Evolutionary conservation across 1,140 invertebrate species (phyloP), one percentile per base, ranked within the genome.

Genomic region (Amphibalanus amphitrite): DNA sequence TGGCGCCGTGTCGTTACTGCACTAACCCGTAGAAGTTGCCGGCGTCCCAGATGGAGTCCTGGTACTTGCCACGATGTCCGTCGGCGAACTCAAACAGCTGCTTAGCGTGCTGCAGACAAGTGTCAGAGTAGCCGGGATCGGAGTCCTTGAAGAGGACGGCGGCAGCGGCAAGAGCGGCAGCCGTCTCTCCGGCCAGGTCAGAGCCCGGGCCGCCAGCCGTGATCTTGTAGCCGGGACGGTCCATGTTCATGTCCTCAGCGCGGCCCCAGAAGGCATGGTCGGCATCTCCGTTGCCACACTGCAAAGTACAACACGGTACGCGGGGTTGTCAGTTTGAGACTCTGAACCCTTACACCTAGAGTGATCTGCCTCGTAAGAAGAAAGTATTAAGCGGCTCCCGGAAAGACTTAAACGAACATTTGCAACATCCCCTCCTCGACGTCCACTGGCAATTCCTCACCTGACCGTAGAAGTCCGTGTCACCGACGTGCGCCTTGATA

Each of bases 11-110:
- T n/a, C n/a, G n/a, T n/a, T n/a, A n/a, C n/a, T n/a, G n/a, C n/a
- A n/a, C n/a, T n/a, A n/a, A n/a, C n/a, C n/a, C n/a, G n/a, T n/a
- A 82, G 72, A 77, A 82, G 0, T 73, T 73, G 0, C 59, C 72
- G 0, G 78, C 81, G 70, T 78, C 77, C 0, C 77, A 72, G 15
- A 83, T 78, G 25, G 78, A 77, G 29, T 78, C 76, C 20, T 76
- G 78, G 76, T 83, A 82, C 17, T 76, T 77, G 17, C 78, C 80
- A 30, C 76, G 71, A 72, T 79, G 74, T n/a, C 74, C 76, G 33
- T 81, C 78, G n/a, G 81, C 82, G 71, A 83, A 81, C 1, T 76
- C 73, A 71, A 79, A 82, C 64, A 83, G 75, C 65, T 79, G 73
- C 67, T 78, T 78, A 17, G 81, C 81, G 69, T 79, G 78, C 0